phyloP scores from a whole-genome alignment of 2,113 vertebrate genomes.

The Mionectes macconnelli region DNA sequence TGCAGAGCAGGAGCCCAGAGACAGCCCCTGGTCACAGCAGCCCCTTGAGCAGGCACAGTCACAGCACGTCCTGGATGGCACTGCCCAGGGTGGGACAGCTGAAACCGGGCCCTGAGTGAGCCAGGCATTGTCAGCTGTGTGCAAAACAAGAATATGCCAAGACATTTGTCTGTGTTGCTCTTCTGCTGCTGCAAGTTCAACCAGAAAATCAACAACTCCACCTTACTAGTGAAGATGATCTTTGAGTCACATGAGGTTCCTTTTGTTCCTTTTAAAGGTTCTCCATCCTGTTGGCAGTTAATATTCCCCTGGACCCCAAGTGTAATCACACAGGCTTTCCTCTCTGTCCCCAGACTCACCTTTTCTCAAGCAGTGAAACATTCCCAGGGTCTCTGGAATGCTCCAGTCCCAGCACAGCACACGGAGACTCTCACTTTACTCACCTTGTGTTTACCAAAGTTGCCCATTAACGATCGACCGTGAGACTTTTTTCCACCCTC shows the following conservation, averaged over 20 bases:
- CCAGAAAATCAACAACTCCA: neutral
- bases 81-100: neutral
- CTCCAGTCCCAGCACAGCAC: neutral
- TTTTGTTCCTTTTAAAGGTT: neutral
- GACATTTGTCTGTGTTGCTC: neutral
- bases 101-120: neutral
- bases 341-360: neutral
- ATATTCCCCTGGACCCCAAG: neutral
- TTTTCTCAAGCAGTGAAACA: neutral
- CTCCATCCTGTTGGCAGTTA: neutral
- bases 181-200: neutral
- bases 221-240: neutral
- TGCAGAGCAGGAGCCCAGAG: neutral
- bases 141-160: neutral
- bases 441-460: conserved; percentile 91
- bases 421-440: neutral
- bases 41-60: neutral
- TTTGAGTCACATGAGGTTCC: neutral
- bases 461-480: conserved; percentile 87
- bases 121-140: neutral
- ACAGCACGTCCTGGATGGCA: accelerated
- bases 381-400: neutral
- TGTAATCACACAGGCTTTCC: neutral
- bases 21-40: neutral
- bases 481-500: conserved; percentile 90